Evolutionary conservation across 2,113 vertebrate species (phyloP).

Genomic region (Camarhynchus parvulus): DNA sequence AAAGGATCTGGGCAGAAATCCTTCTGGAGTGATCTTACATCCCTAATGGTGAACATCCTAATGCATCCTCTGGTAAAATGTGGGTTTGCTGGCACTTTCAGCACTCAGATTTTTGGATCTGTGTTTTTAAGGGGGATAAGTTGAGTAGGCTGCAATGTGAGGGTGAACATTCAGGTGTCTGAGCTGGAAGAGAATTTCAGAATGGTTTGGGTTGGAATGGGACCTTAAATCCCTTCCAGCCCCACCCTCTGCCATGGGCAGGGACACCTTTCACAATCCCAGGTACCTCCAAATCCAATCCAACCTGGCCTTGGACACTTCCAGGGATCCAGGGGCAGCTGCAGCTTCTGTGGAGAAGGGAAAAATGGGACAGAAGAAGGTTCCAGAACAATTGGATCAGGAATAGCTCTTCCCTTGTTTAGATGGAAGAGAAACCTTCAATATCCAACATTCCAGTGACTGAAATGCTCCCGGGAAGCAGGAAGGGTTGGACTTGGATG

Average conservation of each 20-base stretch:
- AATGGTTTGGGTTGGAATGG: background rate
- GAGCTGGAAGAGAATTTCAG: background rate
- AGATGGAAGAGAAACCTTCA: background rate
- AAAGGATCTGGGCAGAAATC: background rate
- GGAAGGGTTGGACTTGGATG: accelerated
- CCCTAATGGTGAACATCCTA: too few relatives aligned
- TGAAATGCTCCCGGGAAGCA: background rate
- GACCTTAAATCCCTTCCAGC: background rate
- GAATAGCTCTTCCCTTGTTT: background rate
- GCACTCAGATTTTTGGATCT: background rate
- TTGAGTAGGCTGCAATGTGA: background rate
- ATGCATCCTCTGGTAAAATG: background rate
- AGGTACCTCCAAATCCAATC: background rate
- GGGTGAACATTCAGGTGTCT: background rate
- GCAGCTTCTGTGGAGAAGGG: background rate
- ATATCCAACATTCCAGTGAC: accelerated
- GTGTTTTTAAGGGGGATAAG: background rate
- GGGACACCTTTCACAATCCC: background rate
- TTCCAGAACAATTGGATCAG: background rate
- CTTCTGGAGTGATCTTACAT: background rate
- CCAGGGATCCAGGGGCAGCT: background rate
- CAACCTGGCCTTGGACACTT: accelerated
- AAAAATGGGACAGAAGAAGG: background rate
- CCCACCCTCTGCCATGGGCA: background rate
- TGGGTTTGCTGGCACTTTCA: background rate